Conservation (phyloP, 2,797 vertebrate species). For the Alfaro cultratus region DNA sequence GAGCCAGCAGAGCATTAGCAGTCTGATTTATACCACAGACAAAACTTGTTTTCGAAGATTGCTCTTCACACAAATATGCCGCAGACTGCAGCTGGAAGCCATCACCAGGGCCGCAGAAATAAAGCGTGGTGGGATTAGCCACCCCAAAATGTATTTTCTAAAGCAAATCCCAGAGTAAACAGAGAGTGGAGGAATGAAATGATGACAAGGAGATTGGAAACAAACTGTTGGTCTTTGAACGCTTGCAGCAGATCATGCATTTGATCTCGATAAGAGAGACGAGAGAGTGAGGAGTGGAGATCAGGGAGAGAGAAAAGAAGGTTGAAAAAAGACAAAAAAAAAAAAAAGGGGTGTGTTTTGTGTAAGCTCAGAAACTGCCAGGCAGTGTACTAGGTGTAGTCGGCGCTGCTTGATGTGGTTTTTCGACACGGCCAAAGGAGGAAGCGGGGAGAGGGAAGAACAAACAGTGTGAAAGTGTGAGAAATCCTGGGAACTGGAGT, state of each 20-base stretch:
- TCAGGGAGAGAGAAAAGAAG: slow-evolving; percentile 38
- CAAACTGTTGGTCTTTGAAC: slow-evolving; percentile 73
- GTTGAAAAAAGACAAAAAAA: slow-evolving; percentile 10
- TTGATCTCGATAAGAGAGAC: slow-evolving; percentile 74
- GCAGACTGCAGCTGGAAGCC: slow-evolving; percentile 78
- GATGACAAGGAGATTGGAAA: slow-evolving; percentile 74
- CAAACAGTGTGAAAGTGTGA: slow-evolving; percentile 66
- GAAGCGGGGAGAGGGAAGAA: slow-evolving; percentile 69
- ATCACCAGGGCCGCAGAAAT: slow-evolving; percentile 75
- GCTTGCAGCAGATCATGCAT: slow-evolving; percentile 63
- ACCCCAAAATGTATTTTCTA: slow-evolving; percentile 78
- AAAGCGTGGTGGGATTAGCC: slow-evolving; percentile 76
- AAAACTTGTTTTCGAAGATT: slow-evolving; percentile 81
- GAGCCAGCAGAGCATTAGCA: slow-evolving; percentile 73
- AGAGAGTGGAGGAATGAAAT: slow-evolving; percentile 67
- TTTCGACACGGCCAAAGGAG: slow-evolving; percentile 70
- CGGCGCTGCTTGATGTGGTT: slow-evolving; percentile 70
- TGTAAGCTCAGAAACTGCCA: slow-evolving; percentile 38
- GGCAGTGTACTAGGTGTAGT: slow-evolving; percentile 59
- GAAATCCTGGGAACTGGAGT: slow-evolving; percentile 73
- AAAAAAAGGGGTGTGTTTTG: neutral
- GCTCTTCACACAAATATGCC: slow-evolving; percentile 77
- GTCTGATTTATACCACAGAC: slow-evolving; percentile 78
- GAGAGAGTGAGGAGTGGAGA: slow-evolving; percentile 45
- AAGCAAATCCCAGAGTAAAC: slow-evolving; percentile 80